Base-by-base conservation (phyloP, 2,113 vertebrate species). In the Pedetes capensis region DNA sequence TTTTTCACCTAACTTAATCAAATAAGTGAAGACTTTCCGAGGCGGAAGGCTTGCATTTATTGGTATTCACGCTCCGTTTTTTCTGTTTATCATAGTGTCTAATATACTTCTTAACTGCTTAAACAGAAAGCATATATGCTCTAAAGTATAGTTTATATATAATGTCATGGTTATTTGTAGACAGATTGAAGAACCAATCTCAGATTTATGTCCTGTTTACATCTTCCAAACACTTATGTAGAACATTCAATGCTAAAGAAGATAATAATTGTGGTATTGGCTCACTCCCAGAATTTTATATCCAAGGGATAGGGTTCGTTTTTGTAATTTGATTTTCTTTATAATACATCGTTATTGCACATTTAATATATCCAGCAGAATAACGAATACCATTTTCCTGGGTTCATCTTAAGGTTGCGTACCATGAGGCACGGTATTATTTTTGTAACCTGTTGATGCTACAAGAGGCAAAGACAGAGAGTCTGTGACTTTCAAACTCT, bases 11-110 rank as follows among this genome's bases (percentile, higher is more conserved):
- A 98, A 98, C 99, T 99, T 99, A 99, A 99, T 99, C 99, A 99
- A 99, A 99, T 99, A 99, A 99, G 99, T 98, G 99, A 98, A 98
- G 99, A 99, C 99, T 99, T 99, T 99, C 99, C 98, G 98, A 99
- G 99, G 98, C 99, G 98, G 99, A 99, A 99, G 99, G 98, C 98
- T 99, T 98, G 99, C 98, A 99, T 99, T 99, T 99, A 99, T 99
- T 98, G 98, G 98, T 98, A 98, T 99, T 99, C 99, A 98, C 94
- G 98, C 98, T 98, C 93, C 0, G 93, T 97, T 98, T 98, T 98
- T 90, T 96, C 96, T 97, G 98, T 98, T 98, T 98, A 98, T 98
- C 97, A 53, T 88, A 96, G 95, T 95, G 98, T 98, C 98, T 97
- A 97, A 97, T 98, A 97, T 97, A 96, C 97, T 97, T 97, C 96